Evolutionary conservation across 2,113 vertebrate genomes (phyloP).

Genomic region (Passer montanus): DNA sequence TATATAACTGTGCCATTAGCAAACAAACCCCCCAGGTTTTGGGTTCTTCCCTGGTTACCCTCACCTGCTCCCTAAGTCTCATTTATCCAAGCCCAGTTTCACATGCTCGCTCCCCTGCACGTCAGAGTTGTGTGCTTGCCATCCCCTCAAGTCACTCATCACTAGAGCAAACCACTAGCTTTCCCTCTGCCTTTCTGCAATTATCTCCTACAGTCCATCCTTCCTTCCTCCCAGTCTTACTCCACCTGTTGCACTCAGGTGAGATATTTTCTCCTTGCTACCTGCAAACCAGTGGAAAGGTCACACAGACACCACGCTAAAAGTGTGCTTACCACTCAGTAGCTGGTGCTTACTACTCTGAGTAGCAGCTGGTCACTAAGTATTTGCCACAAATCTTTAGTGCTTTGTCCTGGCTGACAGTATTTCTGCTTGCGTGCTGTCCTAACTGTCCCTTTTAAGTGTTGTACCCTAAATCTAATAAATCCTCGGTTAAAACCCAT

Average conservation of each 20-base stretch:
- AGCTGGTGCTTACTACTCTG: background rate
- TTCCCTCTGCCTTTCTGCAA: background rate
- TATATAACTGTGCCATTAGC: background rate
- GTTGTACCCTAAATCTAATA: background rate
- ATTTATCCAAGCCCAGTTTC: background rate
- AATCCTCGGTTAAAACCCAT: background rate
- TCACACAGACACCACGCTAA: background rate
- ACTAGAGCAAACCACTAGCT: background rate
- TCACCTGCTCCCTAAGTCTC: background rate
- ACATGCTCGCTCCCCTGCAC: fast-evolving
- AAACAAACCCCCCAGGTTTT: background rate
- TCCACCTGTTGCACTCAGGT: background rate
- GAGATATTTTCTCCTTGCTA: background rate
- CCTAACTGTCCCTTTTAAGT: background rate
- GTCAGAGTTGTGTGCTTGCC: background rate
- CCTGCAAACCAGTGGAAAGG: background rate
- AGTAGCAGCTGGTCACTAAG: background rate
- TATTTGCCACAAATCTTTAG: background rate
- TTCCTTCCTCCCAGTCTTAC: background rate
- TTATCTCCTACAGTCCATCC: background rate
- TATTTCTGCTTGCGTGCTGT: background rate
- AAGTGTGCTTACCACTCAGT: background rate
- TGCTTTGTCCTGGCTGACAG: background rate
- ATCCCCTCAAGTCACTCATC: background rate
- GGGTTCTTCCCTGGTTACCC: background rate